Evolutionary conservation across 2,113 vertebrate genomes (phyloP).

Genomic region (Anarrhichthys ocellatus): DNA sequence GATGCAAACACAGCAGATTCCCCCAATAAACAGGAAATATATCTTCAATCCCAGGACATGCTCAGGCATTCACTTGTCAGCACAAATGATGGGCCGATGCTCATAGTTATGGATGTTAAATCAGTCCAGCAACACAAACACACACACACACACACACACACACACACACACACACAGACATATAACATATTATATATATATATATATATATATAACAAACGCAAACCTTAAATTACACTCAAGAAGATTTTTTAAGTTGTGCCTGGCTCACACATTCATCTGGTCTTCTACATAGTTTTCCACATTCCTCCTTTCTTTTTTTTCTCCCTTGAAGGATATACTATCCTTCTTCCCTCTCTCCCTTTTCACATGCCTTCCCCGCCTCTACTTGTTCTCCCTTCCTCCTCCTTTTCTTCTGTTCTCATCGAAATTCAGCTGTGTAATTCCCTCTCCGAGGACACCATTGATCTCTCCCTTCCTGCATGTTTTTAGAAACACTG

Average conservation of each 20-base stretch:
- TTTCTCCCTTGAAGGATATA: slow-evolving; percentile 56
- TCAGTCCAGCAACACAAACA: slow-evolving; percentile 13
- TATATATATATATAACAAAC: slow-evolving; percentile 6
- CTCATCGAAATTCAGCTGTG: slow-evolving; percentile 78
- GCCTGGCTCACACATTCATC: slow-evolving; percentile 10
- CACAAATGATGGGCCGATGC: slow-evolving; percentile 36
- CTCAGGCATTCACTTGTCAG: slow-evolving; percentile 46
- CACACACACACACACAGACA: neutral
- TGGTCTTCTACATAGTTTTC: slow-evolving; percentile 52
- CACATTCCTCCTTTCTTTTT: slow-evolving; percentile 69
- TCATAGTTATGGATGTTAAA: slow-evolving; percentile 46
- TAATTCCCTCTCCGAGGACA: slow-evolving; percentile 79
- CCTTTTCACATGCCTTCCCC: slow-evolving; percentile 71
- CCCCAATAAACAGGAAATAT: slow-evolving; percentile 68
- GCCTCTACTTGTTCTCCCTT: slow-evolving; percentile 77
- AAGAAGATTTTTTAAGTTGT: slow-evolving; percentile 8
- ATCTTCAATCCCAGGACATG: slow-evolving; percentile 50
- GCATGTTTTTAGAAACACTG: slow-evolving; percentile 67
- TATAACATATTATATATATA: neutral
- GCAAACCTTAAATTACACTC: slow-evolving; percentile 20
- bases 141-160: neutral
- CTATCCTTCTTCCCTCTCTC: slow-evolving; percentile 66
- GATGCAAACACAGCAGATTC: slow-evolving; percentile 34
- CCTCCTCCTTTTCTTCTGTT: slow-evolving; percentile 77
- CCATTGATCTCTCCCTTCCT: slow-evolving; percentile 79